Conservation (phyloP, 2,888 invertebrate genomes). For the Malacosoma neustria region DNA sequence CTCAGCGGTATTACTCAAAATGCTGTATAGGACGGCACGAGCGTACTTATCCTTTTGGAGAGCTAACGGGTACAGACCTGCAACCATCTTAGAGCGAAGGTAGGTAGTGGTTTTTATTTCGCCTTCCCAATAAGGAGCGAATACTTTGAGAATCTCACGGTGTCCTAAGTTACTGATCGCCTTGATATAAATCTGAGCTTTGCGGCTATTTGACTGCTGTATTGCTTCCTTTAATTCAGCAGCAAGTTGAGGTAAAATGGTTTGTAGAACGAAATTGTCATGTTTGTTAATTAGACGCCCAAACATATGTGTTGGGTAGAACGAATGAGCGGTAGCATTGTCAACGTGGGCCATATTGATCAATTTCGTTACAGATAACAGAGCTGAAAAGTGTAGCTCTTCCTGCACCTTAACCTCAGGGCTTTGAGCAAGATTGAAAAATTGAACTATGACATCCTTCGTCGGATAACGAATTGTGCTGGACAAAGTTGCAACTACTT, state of each 20-base stretch:
- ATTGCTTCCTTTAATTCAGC: constrained; percentile 71
- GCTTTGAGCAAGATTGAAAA: constrained; percentile 74
- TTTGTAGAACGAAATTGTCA: constrained; percentile 65
- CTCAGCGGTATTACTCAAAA: constrained; percentile 79
- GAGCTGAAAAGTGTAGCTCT: constrained; percentile 70
- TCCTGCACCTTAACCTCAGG: constrained; percentile 66
- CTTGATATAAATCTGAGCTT: constrained; percentile 76
- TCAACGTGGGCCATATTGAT: constrained; percentile 76
- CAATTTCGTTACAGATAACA: constrained; percentile 76
- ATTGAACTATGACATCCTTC: constrained; percentile 73
- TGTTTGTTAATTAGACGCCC: constrained; percentile 73
- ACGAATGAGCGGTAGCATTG: constrained; percentile 69
- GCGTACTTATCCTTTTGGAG: constrained; percentile 63
- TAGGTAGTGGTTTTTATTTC: constrained; percentile 68
- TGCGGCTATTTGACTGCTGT: constrained; percentile 63
- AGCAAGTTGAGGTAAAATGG: constrained; percentile 76
- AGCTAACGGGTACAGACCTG: constrained; percentile 69
- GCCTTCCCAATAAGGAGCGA: constrained; percentile 81
- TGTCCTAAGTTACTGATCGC: constrained; percentile 80
- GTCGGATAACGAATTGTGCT: constrained; percentile 76
- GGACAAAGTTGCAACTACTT: constrained; percentile 70
- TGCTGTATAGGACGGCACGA: constrained; percentile 76
- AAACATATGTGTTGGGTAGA: constrained; percentile 79
- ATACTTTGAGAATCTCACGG: constrained; percentile 73
- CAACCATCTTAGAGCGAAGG: constrained; percentile 78